These are phyloP conservation scores for Clarias batrachus DNA, from an alignment of 2,113 vertebrate species.

Conservation along the genomic window DNA sequence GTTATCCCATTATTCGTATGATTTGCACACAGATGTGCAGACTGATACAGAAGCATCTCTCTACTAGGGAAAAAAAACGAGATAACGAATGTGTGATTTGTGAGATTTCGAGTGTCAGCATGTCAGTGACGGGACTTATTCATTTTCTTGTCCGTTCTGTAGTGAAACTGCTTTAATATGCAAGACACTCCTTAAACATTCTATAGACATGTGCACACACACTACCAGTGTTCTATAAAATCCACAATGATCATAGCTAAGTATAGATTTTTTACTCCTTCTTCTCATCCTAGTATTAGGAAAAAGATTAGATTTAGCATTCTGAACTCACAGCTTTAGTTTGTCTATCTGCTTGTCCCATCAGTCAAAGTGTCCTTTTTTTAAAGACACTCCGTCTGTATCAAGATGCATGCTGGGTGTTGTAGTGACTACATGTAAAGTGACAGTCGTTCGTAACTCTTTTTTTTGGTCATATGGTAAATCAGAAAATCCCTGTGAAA, in stretches of 20 bases:
- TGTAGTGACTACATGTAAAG: background rate
- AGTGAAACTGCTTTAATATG: background rate
- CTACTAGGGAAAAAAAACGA: background rate
- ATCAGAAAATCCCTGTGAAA: too few relatives aligned
- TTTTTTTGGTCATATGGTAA: too few relatives aligned
- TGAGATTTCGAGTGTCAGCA: constrained; percentile 42
- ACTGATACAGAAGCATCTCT: background rate
- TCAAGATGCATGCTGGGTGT: background rate
- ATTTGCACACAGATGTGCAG: background rate
- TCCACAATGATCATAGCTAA: background rate
- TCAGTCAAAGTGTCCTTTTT: background rate
- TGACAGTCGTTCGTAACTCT: too few relatives aligned
- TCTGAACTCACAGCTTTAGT: background rate
- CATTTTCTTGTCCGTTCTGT: constrained; percentile 4
- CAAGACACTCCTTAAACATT: background rate
- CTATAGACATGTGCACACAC: background rate
- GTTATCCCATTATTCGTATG: constrained; percentile 16
- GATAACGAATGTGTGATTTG: background rate
- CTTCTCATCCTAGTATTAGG: background rate
- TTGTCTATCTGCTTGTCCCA: background rate
- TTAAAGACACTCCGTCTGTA: background rate
- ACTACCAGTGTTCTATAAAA: background rate
- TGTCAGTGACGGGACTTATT: constrained; percentile 48
- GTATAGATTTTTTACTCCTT: background rate
- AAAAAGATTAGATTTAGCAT: background rate